Conservation (phyloP, 2,888 invertebrate species). For the Idaea biselata region DNA sequence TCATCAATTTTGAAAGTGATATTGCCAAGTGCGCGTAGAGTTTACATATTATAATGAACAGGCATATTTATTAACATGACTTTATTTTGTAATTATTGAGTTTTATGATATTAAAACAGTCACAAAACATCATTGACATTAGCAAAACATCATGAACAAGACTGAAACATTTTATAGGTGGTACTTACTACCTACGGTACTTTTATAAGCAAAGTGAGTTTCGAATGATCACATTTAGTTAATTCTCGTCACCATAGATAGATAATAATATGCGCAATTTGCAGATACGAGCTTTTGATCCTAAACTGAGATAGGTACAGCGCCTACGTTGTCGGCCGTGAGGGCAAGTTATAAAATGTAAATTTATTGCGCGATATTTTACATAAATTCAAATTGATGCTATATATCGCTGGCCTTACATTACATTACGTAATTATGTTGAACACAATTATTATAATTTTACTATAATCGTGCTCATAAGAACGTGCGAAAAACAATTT, state of each 20-base stretch:
- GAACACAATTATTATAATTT: constrained; percentile 79
- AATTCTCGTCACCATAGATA: constrained; percentile 34
- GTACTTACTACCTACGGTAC: not conserved
- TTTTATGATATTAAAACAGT: constrained; percentile 4
- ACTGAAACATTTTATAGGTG: not conserved
- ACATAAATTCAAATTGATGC: constrained; percentile 76
- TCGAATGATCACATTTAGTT: not conserved
- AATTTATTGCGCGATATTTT: constrained; percentile 78
- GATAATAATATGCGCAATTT: constrained; percentile 49
- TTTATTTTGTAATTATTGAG: not conserved
- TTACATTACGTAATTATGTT: constrained; percentile 75
- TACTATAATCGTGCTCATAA: constrained; percentile 74
- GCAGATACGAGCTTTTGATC: constrained; percentile 59
- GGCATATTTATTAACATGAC: not conserved
- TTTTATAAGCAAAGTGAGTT: not conserved
- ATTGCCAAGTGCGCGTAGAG: not conserved
- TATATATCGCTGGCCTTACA: constrained; percentile 66
- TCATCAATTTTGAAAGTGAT: constrained; percentile 4
- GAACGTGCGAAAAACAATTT: constrained; percentile 77
- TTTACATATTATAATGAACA: not conserved
- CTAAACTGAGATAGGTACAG: constrained; percentile 76
- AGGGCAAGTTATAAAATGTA: constrained; percentile 75
- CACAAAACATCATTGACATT: not conserved
- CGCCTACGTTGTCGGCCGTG: constrained; percentile 50
- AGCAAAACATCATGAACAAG: not conserved